Evolutionary conservation across 2,113 vertebrate genomes (phyloP).

Genomic region (Dermatemys mawii): DNA sequence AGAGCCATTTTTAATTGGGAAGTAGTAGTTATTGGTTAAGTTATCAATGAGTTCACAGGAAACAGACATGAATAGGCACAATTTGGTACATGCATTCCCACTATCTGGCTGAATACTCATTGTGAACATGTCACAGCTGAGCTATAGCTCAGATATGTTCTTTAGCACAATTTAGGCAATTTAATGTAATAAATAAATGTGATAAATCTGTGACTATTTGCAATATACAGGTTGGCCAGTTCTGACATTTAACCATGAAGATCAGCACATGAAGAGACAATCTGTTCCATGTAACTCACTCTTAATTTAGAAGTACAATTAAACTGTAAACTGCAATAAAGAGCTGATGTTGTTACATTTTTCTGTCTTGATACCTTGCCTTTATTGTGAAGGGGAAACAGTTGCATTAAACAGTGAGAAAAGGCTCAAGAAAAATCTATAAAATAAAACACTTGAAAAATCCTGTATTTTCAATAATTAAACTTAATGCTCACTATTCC

Average conservation of each 20-base stretch:
- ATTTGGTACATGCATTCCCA: neutral
- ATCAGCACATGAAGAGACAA: neutral
- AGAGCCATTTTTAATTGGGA: neutral
- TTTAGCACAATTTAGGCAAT: neutral
- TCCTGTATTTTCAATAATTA: neutral
- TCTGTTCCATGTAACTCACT: neutral
- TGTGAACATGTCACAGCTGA: neutral
- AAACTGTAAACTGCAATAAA: neutral
- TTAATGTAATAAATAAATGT: neutral
- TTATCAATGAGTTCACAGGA: neutral
- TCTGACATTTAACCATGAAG: neutral
- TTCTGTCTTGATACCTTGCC: neutral
- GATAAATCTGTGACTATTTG: neutral
- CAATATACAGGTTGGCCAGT: neutral
- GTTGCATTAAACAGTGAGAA: constrained; percentile 17
- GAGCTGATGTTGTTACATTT: neutral
- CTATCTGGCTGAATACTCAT: neutral
- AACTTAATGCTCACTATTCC: neutral
- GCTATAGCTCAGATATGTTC: neutral
- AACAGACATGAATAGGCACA: neutral
- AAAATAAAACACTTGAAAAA: neutral
- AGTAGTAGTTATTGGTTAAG: neutral
- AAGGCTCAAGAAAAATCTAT: neutral
- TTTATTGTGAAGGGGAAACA: neutral
- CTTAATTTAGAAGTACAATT: neutral